These are phyloP conservation scores for Acanthosepion lycidas DNA, from an alignment of 2,888 invertebrate species.

Conservation along the genomic window DNA sequence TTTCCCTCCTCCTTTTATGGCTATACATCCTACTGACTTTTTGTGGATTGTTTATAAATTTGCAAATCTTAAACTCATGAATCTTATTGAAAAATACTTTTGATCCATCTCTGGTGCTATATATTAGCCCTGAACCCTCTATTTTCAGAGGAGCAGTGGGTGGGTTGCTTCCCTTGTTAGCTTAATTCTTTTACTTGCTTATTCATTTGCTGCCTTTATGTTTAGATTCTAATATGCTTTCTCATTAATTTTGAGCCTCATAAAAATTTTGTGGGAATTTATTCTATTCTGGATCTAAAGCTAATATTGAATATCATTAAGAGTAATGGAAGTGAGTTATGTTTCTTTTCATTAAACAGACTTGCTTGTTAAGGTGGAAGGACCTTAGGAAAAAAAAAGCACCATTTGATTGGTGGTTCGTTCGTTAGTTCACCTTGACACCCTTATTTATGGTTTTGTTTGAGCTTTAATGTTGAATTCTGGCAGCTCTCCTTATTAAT, in stretches of 20 bases:
- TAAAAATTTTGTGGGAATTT: neutral
- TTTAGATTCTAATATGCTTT: neutral
- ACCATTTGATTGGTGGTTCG: neutral
- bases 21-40: neutral
- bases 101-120: neutral
- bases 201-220: neutral
- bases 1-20: no score
- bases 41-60: neutral
- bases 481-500: neutral
- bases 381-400: neutral
- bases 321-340: neutral
- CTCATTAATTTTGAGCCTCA: neutral
- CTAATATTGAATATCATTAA: neutral
- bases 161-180: neutral
- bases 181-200: slow-evolving; percentile 13
- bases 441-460: neutral
- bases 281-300: neutral
- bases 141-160: neutral
- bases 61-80: neutral
- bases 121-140: neutral
- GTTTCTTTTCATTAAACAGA: neutral
- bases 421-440: slow-evolving; percentile 8
- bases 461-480: neutral
- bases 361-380: neutral
- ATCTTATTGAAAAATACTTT: neutral